These are phyloP conservation scores for Microctenopoma lineatum DNA, from an alignment of 2,797 vertebrate species.

Conservation along the genomic window DNA sequence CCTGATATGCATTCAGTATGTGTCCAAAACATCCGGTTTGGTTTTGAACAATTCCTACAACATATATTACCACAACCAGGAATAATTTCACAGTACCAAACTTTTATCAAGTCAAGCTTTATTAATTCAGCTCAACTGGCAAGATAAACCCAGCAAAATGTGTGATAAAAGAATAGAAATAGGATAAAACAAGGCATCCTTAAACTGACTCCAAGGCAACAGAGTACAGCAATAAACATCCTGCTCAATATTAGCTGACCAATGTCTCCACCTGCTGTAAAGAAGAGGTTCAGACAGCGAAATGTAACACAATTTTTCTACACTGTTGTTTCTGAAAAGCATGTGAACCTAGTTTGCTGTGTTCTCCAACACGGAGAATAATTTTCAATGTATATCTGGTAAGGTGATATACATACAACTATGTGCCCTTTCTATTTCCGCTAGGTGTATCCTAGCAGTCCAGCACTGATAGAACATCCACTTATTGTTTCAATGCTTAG, in stretches of 20 bases:
- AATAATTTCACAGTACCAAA: too few relatives aligned
- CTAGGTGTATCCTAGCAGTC: slow-evolving; percentile 6
- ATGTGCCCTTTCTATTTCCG: slow-evolving; percentile 14
- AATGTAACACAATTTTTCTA: neutral
- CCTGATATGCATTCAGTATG: too few relatives aligned
- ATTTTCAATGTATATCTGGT: neutral
- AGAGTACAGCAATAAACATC: neutral
- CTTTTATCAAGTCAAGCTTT: too few relatives aligned
- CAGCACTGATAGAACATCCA: neutral
- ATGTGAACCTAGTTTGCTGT: neutral
- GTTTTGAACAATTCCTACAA: too few relatives aligned
- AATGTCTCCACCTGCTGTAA: slow-evolving; percentile 25
- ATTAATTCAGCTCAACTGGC: too few relatives aligned
- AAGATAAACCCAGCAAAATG: too few relatives aligned
- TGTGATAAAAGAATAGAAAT: too few relatives aligned
- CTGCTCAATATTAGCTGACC: neutral
- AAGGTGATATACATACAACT: slow-evolving; percentile 9
- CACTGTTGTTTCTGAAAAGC: neutral
- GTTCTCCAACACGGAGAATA: neutral
- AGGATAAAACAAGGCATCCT: too few relatives aligned
- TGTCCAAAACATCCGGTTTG: too few relatives aligned
- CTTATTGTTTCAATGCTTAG: neutral
- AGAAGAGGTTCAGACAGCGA: neutral
- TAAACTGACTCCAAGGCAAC: too few relatives aligned
- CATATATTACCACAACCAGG: too few relatives aligned